Evolutionary conservation across 2,797 vertebrate genomes (phyloP), one percentile per base, ranked within the genome.

Genomic region (Phyllotis vaccarum): DNA sequence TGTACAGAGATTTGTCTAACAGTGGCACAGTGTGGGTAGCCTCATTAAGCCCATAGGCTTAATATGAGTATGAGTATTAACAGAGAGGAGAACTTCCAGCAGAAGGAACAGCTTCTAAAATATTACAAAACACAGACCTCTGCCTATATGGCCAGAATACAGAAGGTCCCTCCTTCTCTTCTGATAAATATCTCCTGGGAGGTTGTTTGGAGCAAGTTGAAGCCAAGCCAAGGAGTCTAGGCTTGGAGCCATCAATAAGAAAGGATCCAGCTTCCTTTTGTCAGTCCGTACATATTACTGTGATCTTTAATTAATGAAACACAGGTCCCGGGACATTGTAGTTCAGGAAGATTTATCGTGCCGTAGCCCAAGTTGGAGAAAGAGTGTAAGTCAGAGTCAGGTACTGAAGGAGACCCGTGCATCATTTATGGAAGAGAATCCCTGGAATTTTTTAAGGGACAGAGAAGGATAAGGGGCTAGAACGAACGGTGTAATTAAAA

Each of bases 291-390:
- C 27, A 76, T 66, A 29, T 74, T 66, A 24, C 2, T 43, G 40
- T 43, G 72, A 27, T 52, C 78, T 92, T 49, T 90, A 27, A 29
- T 81, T 31, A 81, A 56, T 64, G 76, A 66, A 90, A 31, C 85
- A 0, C 24, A 78, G n/a, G 24, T 40, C 31, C 29, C 3, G 0
- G 60, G 54, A 43, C 0, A 0, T 49, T n/a, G 22, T 74, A 21
- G 82, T 22, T 2, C 3, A 31, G 46, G 43, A 88, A 91, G 60
- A 64, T 22, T 49, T n/a, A 40, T 34, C 37, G 21, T 2, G 19
- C 29, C 29, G 22, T 37, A 34, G 21, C 16, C 0, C 11, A 19
- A 62, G 58, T 9, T 27, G 64, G 43, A 76, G 43, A 66, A 46
- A 49, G 49, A 43, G 31, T 76, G 1, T 52, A 37, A 54, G 64